Evolutionary conservation across 2,888 invertebrate genomes (phyloP).

Genomic region (Prosopocoilus inquinatus): DNA sequence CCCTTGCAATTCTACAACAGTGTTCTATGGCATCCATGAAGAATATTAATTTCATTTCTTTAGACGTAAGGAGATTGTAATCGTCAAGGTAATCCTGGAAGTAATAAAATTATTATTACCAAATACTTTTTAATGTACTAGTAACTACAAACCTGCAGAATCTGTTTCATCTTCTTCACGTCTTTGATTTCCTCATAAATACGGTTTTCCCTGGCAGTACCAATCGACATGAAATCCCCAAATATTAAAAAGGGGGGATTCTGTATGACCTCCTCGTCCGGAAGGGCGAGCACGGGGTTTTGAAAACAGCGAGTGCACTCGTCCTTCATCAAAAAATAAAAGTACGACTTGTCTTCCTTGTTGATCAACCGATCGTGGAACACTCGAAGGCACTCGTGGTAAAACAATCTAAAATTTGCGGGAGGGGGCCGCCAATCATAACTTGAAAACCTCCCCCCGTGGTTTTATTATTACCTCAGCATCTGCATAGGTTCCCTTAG

Average conservation of each 20-base stretch:
- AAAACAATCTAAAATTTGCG: conserved; percentile 67
- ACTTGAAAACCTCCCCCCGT: too few species aligned
- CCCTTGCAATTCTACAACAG: conserved; percentile 78
- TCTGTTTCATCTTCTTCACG: conserved; percentile 64
- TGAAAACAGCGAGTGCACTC: conserved; percentile 66
- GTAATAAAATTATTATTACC: background rate
- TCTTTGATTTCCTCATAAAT: conserved; percentile 83
- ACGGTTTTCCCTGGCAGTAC: conserved; percentile 68
- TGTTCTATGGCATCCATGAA: conserved; percentile 90
- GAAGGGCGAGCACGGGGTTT: conserved; percentile 59
- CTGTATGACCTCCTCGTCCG: conserved; percentile 59
- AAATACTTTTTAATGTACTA: too few species aligned
- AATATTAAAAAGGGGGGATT: conserved; percentile 70
- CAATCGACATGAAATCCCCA: conserved; percentile 81
- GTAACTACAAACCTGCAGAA: conserved; percentile 62
- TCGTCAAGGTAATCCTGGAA: conserved; percentile 79
- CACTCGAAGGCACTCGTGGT: conserved; percentile 87
- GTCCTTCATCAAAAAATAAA: conserved; percentile 69
- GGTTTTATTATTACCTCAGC: conserved; percentile 54
- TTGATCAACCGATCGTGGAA: conserved; percentile 89
- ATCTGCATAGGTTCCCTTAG: conserved; percentile 67
- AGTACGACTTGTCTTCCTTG: conserved; percentile 75
- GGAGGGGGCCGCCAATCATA: too few species aligned
- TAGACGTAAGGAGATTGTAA: conserved; percentile 72
- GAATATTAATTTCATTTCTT: conserved; percentile 81